Conservation (phyloP, 1,140 invertebrate species). For the Cryptotermes secundus region DNA sequence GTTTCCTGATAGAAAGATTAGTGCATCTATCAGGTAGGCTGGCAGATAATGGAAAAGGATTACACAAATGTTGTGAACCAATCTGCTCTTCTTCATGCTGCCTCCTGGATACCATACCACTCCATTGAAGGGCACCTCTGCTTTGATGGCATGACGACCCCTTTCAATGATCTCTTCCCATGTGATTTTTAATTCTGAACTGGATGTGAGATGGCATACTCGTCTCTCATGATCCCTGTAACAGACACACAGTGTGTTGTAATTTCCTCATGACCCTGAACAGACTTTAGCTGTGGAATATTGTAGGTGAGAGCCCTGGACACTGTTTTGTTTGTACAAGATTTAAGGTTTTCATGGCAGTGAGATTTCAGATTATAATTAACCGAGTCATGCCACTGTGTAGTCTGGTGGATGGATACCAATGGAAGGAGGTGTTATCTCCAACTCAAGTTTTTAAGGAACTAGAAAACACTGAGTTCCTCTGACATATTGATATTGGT, state of each 20-base stretch:
- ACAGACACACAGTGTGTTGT: not conserved
- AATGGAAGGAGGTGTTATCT: no score
- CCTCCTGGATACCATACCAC: slow-evolving; percentile 87
- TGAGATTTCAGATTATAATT: no score
- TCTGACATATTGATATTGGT: no score
- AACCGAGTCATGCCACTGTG: no score
- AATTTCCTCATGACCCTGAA: not conserved
- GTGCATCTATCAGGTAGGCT: slow-evolving; percentile 74
- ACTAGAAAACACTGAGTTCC: no score
- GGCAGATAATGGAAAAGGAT: slow-evolving; percentile 83
- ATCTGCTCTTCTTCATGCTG: slow-evolving; percentile 78
- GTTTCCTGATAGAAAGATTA: slow-evolving; percentile 73
- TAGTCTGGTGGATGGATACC: no score
- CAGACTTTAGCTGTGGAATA: no score
- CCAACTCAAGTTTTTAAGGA: no score
- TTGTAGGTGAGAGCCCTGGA: no score
- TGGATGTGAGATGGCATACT: slow-evolving; percentile 44
- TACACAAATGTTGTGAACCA: slow-evolving; percentile 75
- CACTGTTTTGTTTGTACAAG: no score
- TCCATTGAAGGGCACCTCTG: slow-evolving; percentile 71
- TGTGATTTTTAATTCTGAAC: slow-evolving; percentile 67
- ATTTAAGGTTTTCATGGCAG: no score
- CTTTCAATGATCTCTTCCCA: slow-evolving; percentile 81
- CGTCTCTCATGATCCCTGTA: slow-evolving; percentile 33
- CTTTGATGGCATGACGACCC: slow-evolving; percentile 73